Percentiles rank a stretch among this genome's conserved stretches.
Conservation (phyloP, 2,113 vertebrate genomes). For the Perca schrenkii region DNA sequence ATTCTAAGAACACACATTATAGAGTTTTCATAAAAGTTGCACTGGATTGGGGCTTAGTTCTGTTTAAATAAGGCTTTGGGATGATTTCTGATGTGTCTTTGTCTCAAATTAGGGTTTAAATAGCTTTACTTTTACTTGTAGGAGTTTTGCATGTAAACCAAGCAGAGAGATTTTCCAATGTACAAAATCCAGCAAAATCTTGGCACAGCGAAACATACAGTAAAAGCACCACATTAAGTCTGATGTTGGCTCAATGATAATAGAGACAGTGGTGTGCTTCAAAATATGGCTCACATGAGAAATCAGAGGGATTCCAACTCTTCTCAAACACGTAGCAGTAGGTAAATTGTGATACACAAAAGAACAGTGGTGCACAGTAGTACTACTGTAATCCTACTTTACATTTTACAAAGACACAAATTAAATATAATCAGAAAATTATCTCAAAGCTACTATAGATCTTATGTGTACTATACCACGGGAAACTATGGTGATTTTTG, state of each 20-base stretch:
- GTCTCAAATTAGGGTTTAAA: neutral
- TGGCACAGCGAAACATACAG: neutral
- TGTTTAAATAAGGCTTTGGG: constrained; percentile 12
- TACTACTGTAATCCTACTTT: constrained; percentile 48
- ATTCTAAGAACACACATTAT: neutral
- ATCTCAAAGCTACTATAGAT: neutral
- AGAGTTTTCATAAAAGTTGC: neutral
- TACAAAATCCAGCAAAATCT: constrained; percentile 21
- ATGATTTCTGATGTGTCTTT: neutral
- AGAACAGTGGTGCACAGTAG: constrained; percentile 23
- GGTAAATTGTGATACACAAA: constrained; percentile 35
- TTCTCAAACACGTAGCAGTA: constrained; percentile 41
- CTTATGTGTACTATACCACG: neutral
- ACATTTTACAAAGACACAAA: constrained; percentile 26
- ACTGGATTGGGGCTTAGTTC: neutral
- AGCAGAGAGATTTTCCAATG: neutral
- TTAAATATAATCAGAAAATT: constrained; percentile 11
- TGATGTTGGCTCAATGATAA: constrained; percentile 17
- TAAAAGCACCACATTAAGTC: constrained; percentile 20
- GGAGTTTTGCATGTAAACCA: neutral
- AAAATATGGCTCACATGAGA: constrained; percentile 24
- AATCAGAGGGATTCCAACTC: constrained; percentile 21
- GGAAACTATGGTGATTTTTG: neutral
- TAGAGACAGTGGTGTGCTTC: constrained; percentile 13
- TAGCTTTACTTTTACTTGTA: neutral